These are phyloP conservation scores for Heliocidaris tuberculata DNA, from an alignment of 35 echinoderm and acorn worm genomes.

Conservation along the genomic window DNA sequence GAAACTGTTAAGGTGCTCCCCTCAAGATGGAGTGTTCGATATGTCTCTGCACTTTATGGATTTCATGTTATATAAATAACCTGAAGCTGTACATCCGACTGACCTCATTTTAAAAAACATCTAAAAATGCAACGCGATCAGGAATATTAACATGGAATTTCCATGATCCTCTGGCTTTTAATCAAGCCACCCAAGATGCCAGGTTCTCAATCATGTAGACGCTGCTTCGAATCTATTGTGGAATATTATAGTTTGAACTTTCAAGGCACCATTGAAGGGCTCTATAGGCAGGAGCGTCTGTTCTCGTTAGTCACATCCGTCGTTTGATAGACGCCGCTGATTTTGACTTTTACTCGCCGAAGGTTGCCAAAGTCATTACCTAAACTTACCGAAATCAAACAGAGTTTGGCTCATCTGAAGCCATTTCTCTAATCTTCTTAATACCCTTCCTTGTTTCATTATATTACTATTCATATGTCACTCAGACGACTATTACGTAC, in stretches of 20 bases:
- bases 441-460: background rate
- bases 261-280: background rate
- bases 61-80: background rate
- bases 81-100: background rate
- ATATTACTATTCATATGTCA: background rate
- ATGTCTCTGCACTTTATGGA: background rate
- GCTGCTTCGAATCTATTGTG: background rate
- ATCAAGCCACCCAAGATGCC: background rate
- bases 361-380: slow-evolving; percentile 8
- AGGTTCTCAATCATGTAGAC: background rate
- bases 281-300: background rate
- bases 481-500: background rate
- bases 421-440: background rate
- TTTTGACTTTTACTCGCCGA: background rate
- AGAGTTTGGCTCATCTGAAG: background rate
- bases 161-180: background rate
- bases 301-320: background rate
- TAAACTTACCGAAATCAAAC: background rate
- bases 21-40: background rate
- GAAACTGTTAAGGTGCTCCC: background rate
- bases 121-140: background rate
- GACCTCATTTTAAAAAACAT: background rate
- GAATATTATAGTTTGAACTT: background rate
- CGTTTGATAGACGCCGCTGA: background rate
- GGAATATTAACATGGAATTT: background rate